These are phyloP conservation scores for Motacilla alba DNA, from an alignment of 2,113 vertebrate species.

Conservation along the genomic window DNA sequence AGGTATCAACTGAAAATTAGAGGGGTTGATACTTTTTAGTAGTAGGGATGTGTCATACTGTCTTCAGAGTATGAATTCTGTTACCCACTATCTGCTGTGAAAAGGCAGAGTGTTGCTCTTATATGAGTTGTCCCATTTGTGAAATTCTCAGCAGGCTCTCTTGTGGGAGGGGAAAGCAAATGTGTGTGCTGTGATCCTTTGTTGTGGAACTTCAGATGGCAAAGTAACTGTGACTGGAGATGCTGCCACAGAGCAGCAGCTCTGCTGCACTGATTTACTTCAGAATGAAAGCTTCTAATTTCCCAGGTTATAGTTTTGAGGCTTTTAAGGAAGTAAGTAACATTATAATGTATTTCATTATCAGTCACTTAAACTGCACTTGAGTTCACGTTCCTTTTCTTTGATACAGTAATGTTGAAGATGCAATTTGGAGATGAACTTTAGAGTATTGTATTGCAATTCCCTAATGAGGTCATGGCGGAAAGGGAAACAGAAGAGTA, in stretches of 20 bases:
- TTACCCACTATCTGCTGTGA: not conserved
- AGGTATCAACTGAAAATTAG: not conserved
- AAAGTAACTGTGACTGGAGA: not conserved
- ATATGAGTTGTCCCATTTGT: not conserved
- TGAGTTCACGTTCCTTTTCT: not conserved
- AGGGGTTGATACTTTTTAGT: not conserved
- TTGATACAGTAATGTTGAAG: not conserved
- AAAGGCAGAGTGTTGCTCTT: not conserved
- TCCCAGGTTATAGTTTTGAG: not conserved
- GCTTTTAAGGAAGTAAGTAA: not conserved
- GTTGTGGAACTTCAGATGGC: not conserved
- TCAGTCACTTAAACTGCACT: not conserved
- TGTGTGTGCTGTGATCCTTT: not conserved
- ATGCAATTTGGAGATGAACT: not conserved
- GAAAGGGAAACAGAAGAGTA: not conserved
- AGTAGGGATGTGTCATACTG: not conserved
- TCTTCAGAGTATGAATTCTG: not conserved
- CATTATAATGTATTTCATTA: not conserved
- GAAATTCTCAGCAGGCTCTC: not conserved
- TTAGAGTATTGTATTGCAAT: not conserved
- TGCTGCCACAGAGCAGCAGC: not conserved
- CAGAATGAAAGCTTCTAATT: not conserved
- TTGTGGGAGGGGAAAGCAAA: not conserved
- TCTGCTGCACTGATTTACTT: not conserved
- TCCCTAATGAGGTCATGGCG: not conserved